Percentiles rank a stretch among this genome's conserved stretches.
Evolutionary conservation across 2,888 invertebrate genomes (phyloP).

Genomic region (Troides aeacus): DNA sequence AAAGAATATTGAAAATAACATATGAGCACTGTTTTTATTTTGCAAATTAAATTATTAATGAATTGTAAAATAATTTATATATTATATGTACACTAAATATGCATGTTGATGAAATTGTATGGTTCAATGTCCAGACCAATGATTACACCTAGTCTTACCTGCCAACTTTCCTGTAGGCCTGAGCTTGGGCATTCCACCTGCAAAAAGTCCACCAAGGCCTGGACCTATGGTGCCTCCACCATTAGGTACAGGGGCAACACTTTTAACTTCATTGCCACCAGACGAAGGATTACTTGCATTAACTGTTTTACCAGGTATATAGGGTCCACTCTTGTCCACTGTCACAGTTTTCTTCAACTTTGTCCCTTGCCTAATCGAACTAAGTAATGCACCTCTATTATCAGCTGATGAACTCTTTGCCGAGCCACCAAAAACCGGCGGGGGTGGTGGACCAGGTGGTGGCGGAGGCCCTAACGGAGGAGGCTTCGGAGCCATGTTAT

Average conservation of each 20-base stretch:
- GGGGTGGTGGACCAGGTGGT: conserved; percentile 81
- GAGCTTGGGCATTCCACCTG: conserved; percentile 90
- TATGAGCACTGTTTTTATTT: too few species aligned
- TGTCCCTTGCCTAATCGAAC: conserved; percentile 90
- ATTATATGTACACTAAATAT: too few species aligned
- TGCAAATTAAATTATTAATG: too few species aligned
- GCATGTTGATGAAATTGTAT: too few species aligned
- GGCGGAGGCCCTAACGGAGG: conserved; percentile 85
- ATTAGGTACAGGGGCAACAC: conserved; percentile 60
- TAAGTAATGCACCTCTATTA: conserved; percentile 85
- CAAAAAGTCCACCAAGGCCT: conserved; percentile 86
- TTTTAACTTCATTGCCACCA: conserved; percentile 58
- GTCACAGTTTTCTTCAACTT: conserved; percentile 91
- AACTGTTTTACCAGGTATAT: conserved; percentile 82
- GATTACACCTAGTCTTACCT: conserved; percentile 44
- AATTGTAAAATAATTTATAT: too few species aligned
- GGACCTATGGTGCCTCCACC: conserved; percentile 60
- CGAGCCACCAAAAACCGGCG: conserved; percentile 68
- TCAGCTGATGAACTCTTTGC: conserved; percentile 77
- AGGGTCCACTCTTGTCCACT: conserved; percentile 93
- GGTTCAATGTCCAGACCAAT: too few species aligned
- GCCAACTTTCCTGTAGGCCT: conserved; percentile 83
- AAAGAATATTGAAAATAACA: too few species aligned
- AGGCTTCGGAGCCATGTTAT: conserved; percentile 78
- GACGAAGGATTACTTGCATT: conserved; percentile 48